These are phyloP conservation scores for Xylota sylvarum DNA, from an alignment of 2,888 invertebrate genomes.

Conservation along the genomic window DNA sequence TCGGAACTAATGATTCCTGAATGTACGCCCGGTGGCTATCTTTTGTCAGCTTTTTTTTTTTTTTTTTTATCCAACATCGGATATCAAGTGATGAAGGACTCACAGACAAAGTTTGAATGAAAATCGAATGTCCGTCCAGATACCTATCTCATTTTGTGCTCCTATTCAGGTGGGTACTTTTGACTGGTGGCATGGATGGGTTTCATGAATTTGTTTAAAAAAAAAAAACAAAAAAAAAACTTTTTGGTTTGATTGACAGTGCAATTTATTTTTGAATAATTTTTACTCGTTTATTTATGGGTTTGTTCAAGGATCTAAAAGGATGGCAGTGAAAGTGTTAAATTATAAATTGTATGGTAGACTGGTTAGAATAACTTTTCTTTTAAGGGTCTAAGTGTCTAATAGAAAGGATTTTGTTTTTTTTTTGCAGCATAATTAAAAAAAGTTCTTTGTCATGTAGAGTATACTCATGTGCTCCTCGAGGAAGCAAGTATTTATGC, in stretches of 20 bases:
- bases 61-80: constrained; percentile 10
- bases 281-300: constrained; percentile 15
- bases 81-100: constrained; percentile 22
- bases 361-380: too few relatives aligned
- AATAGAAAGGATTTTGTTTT: too few relatives aligned
- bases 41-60: too few relatives aligned
- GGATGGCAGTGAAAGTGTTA: too few relatives aligned
- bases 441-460: too few relatives aligned
- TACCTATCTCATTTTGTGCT: background rate
- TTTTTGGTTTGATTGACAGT: constrained; percentile 61
- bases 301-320: background rate
- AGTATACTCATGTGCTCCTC: too few relatives aligned
- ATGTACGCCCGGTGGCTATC: constrained; percentile 50
- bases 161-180: background rate
- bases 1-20: constrained; percentile 51
- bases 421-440: too few relatives aligned
- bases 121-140: background rate
- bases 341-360: too few relatives aligned
- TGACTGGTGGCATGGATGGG: background rate
- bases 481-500: too few relatives aligned
- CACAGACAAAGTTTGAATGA: background rate
- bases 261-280: constrained; percentile 66
- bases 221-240: background rate
- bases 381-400: too few relatives aligned
- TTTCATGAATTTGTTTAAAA: constrained; percentile 39